Evolutionary conservation across 2,797 vertebrate species (phyloP).

Genomic region (Sphaeramia orbicularis): DNA sequence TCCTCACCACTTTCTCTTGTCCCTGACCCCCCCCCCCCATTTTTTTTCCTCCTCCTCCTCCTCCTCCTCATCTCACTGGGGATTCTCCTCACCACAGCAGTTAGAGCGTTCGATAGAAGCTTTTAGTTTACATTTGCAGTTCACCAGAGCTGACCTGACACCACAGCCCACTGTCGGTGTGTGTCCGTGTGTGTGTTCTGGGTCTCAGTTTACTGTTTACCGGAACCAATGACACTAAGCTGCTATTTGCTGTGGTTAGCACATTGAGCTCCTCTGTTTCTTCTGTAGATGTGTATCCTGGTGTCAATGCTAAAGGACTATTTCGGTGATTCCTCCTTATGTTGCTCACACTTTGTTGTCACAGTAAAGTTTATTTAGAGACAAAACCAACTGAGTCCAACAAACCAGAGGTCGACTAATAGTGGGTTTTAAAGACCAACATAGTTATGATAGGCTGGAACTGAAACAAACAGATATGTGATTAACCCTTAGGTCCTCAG

Average conservation of each 20-base stretch:
- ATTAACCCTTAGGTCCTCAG: too few relatives aligned
- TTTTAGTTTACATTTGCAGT: slow-evolving; percentile 87
- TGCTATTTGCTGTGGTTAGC: slow-evolving; percentile 63
- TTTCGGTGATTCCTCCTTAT: too few relatives aligned
- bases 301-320: too few relatives aligned
- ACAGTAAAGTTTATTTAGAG: too few relatives aligned
- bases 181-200: slow-evolving; percentile 18
- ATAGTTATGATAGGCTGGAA: too few relatives aligned
- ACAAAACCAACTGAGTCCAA: too few relatives aligned
- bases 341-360: too few relatives aligned
- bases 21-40: too few relatives aligned
- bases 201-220: slow-evolving; percentile 69
- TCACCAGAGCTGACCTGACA: slow-evolving; percentile 76
- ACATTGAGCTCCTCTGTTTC: slow-evolving; percentile 24
- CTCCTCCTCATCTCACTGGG: slow-evolving; percentile 27
- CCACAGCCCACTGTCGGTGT: slow-evolving; percentile 13
- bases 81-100: slow-evolving; percentile 64
- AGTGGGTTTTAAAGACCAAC: too few relatives aligned
- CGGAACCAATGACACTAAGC: slow-evolving; percentile 66
- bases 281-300: slow-evolving; percentile 11
- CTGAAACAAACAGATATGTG: too few relatives aligned
- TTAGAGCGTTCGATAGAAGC: slow-evolving; percentile 78
- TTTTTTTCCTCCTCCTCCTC: slow-evolving; percentile 4
- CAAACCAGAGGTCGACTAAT: too few relatives aligned
- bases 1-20: background rate